Evolutionary conservation across 2,797 vertebrate species (phyloP), one percentile per base, ranked within the genome.

Genomic region (Hippoglossus hippoglossus): DNA sequence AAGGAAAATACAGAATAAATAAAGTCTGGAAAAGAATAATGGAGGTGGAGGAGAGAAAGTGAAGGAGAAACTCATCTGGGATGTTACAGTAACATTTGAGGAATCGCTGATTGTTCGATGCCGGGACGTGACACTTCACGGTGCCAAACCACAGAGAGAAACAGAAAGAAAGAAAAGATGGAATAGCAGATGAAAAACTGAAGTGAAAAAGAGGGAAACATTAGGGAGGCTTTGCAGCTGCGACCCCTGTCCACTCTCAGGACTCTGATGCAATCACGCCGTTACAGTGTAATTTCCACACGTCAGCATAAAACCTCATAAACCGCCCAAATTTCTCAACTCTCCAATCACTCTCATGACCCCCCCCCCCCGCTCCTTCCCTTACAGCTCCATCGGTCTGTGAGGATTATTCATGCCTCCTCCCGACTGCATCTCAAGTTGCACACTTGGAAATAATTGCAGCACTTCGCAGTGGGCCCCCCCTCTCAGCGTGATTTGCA

Each of bases 221-320:
- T 13, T 61, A 54, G 2, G 10, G 76, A 86, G 73, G 56, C 74
- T 18, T 19, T 61, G 75, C 87, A 90, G 89, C 85, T 92, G 87
- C 83, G 75, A 81, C 79, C 89, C 61, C 67, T 54, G 54, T 53
- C 70, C 31, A 54, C 52, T 82, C 70, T 79, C 74, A 63, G 55
- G 56, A 58, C 52, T 69, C 47, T 74, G 50, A 75, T 69, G 85
- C 56, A 69, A 58, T 73, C 73, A 53, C 24, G 65, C 15, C 49
- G 51, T 78, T 79, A 75, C 67, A 55, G 11, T 74, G 72, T 22
- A 31, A 81, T 77, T 84, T 85, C 60, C 59, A 67, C 78, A 73
- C 22, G 11, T 85, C 75, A 70, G 68, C 60, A 65, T 26, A 49
- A 79, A 71, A 13, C 22, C 26, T 26, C 11, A 9, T 54, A 18